Base-by-base conservation (phyloP, 2,113 vertebrate species). In the Pangasianodon hypophthalmus region DNA sequence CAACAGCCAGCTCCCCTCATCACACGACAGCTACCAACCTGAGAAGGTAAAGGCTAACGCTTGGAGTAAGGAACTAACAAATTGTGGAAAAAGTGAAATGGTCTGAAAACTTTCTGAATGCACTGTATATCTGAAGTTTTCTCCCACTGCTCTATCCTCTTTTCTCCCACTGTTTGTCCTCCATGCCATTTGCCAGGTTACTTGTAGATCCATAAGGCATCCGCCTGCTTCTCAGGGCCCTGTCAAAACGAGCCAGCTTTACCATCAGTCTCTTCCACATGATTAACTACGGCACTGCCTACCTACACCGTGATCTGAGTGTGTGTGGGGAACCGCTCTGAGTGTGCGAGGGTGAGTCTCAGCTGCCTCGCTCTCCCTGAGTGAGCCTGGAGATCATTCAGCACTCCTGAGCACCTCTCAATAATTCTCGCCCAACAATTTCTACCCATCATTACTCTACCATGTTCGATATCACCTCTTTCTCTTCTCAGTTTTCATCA, bases 201-300 rank as follows among this genome's bases (percentile, higher is more conserved):
- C 93, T 93, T 19, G 54, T 67, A 73, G 93, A 94, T 14, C 95
- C 95, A 90, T 89, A 85, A 0, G 94, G 95, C 92, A 95, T 96
- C 93, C 93, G 91, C 44, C 80, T 94, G 80, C 93, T 96, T 92
- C 94, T 93, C 84, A 93, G 90, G 9, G 79, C 89, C 26, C 56
- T 95, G 91, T 91, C 96, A 93, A 88, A 93, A 52, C 90, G 88
- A 84, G 92, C 94, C 91, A 95, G 94, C 93, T 95, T 96, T 93
- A 94, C 94, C 94, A 96, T 97, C 94, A 95, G 94, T 95, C 96
- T 96, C 90, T 96, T 96, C 93, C 95, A 96, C 94, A 96, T 97
- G 97, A 95, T 97, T 94, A 96, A 97, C 93, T 95, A 94, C 92
- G 95, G 96, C 0, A 82, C 91, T 69, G 96, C 92, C 86, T 96